These are phyloP conservation scores for Cossypha niveicapilla DNA, from an alignment of 2,797 vertebrate genomes.

Conservation along the genomic window DNA sequence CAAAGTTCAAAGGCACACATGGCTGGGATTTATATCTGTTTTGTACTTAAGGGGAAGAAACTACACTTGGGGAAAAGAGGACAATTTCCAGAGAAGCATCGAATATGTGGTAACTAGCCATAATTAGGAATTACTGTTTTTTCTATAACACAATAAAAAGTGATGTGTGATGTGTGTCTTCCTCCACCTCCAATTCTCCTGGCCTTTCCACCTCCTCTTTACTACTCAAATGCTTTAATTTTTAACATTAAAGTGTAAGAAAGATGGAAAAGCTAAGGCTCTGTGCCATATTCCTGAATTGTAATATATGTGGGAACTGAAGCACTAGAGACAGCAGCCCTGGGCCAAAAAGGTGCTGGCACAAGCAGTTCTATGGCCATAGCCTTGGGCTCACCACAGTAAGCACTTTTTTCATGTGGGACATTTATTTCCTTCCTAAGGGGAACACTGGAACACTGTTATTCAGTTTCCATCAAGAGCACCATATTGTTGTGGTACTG, in stretches of 20 bases:
- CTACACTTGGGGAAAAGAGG: not conserved
- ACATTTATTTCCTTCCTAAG: not conserved
- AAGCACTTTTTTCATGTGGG: fast-evolving
- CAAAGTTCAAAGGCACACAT: not conserved
- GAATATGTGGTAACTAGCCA: not conserved
- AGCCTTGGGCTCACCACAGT: not conserved
- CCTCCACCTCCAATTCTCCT: not conserved
- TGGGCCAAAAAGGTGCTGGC: not conserved
- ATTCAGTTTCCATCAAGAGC: not conserved
- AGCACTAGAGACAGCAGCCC: fast-evolving
- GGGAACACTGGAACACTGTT: not conserved
- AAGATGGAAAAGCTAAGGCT: not conserved
- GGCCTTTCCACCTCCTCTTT: not conserved
- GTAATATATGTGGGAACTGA: not conserved
- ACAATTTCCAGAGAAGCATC: not conserved
- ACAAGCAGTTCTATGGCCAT: not conserved
- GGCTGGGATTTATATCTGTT: not conserved
- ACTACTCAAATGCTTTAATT: not conserved
- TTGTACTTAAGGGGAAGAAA: not conserved
- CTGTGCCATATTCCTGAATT: not conserved
- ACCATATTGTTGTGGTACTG: not conserved
- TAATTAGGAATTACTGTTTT: not conserved
- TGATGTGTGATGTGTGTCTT: not conserved
- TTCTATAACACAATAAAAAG: not conserved
- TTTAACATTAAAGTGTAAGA: not conserved